Evolutionary conservation across 2,797 vertebrate species (phyloP).

Genomic region (Apogon talboti): DNA sequence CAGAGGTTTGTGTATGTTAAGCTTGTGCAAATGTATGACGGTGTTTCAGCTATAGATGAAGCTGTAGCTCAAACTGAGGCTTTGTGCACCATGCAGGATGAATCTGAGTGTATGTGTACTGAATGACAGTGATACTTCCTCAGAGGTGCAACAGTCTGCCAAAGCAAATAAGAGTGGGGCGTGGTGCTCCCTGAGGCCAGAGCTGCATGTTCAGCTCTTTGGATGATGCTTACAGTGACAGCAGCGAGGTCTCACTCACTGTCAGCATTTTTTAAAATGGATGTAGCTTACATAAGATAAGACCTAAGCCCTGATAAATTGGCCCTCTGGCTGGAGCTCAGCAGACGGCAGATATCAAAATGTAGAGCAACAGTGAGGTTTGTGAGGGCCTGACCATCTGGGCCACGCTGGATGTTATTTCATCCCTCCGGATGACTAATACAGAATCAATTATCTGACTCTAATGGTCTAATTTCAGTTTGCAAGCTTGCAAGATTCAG

Average conservation of each 20-base stretch:
- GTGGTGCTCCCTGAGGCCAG: constrained; percentile 67
- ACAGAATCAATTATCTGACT: constrained; percentile 79
- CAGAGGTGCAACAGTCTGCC: constrained; percentile 66
- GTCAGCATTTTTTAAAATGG: constrained; percentile 74
- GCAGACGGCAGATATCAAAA: constrained; percentile 58
- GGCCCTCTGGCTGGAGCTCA: constrained; percentile 57
- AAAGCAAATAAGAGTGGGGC: constrained; percentile 73
- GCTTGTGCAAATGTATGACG: constrained; percentile 42
- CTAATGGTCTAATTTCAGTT: constrained; percentile 72
- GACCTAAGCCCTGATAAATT: constrained; percentile 70
- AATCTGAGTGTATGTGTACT: constrained; percentile 53
- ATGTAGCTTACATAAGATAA: constrained; percentile 53
- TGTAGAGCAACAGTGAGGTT: constrained; percentile 56
- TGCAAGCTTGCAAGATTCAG: constrained; percentile 73
- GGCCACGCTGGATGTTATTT: constrained; percentile 77
- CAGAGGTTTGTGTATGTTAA: constrained; percentile 29
- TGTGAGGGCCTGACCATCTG: constrained; percentile 52
- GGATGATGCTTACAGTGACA: constrained; percentile 71
- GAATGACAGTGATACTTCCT: constrained; percentile 82
- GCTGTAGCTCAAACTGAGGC: constrained; percentile 47
- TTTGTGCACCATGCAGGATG: constrained; percentile 40
- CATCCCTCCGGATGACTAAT: constrained; percentile 75
- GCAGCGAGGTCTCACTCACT: constrained; percentile 52
- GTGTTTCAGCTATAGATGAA: constrained; percentile 37
- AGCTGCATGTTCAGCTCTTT: constrained; percentile 79